phyloP scores from a whole-genome alignment of 2,797 vertebrate genomes.

The Garrulus glandarius region DNA sequence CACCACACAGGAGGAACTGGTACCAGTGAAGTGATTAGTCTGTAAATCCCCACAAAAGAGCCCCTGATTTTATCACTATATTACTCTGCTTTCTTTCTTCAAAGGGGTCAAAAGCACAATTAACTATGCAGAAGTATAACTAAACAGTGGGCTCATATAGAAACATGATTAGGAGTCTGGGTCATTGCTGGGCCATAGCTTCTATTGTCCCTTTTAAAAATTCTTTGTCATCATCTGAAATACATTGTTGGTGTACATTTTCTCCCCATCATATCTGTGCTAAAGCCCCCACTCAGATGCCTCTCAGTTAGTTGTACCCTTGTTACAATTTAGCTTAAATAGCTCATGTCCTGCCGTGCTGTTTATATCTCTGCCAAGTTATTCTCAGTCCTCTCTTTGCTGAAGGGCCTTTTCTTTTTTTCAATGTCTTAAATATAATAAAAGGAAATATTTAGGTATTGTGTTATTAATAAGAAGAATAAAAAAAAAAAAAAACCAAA shows the following conservation, averaged over 20 bases:
- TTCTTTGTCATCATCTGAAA: not conserved
- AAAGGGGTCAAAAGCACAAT: not conserved
- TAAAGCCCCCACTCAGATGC: not conserved
- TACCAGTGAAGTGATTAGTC: not conserved
- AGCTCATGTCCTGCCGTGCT: not conserved
- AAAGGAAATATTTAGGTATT: not conserved
- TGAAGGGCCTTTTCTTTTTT: not conserved
- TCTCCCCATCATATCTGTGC: not conserved
- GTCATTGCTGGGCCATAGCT: not conserved
- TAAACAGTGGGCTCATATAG: not conserved
- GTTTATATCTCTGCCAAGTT: not conserved
- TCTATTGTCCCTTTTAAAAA: not conserved
- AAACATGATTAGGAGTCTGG: not conserved
- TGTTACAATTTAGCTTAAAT: not conserved
- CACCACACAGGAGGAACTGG: not conserved
- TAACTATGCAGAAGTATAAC: not conserved
- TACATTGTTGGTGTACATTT: not conserved
- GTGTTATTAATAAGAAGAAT: not conserved
- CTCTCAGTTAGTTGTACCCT: not conserved
- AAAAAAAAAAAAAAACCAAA: not conserved
- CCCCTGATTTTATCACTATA: not conserved
- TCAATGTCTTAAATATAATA: not conserved
- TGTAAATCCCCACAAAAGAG: not conserved
- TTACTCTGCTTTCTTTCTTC: not conserved
- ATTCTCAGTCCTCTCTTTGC: not conserved